Evolutionary conservation across 2,113 vertebrate species (phyloP).

Genomic region (Tachysurus vachellii): DNA sequence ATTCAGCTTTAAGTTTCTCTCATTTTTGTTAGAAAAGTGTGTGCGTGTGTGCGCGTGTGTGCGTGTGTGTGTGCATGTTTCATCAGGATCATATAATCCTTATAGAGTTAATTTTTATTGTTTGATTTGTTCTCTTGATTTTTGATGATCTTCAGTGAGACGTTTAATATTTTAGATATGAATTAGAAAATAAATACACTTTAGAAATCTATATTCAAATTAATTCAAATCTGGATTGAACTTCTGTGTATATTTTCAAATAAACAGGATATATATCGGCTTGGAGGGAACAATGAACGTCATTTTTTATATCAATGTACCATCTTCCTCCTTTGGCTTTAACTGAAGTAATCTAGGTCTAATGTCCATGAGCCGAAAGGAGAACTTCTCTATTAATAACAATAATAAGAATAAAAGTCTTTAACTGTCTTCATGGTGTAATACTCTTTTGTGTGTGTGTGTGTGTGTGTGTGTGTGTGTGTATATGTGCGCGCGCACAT

Average conservation of each 20-base stretch:
- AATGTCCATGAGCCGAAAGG: not conserved
- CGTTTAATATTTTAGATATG: constrained; percentile 2
- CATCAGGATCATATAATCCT: constrained; percentile 25
- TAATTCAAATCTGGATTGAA: not conserved
- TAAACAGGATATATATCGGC: not conserved
- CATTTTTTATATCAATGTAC: constrained; percentile 1
- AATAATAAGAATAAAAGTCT: constrained; percentile 6
- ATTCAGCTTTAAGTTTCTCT: not conserved
- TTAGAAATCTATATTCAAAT: not conserved
- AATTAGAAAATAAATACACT: not conserved
- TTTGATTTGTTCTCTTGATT: constrained; percentile 1
- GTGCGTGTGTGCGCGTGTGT: not conserved
- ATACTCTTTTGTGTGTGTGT: not conserved
- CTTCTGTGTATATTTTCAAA: constrained; percentile 19
- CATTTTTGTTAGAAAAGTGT: not conserved
- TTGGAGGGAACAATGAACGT: not conserved
- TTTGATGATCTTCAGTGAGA: not conserved
- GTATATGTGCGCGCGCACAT: not conserved
- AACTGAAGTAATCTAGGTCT: not conserved
- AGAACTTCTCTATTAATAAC: constrained; percentile 7
- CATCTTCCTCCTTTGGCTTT: not conserved
- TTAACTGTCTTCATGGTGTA: not conserved
- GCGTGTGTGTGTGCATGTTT: constrained; percentile 1
- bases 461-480: not conserved
- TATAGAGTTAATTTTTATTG: constrained; percentile 1